A percentile compares a stretch with the other conserved stretches of the same genome.
These are phyloP conservation scores for Orthonevra nobilis DNA, from an alignment of 2,888 invertebrate species.

Conservation along the genomic window DNA sequence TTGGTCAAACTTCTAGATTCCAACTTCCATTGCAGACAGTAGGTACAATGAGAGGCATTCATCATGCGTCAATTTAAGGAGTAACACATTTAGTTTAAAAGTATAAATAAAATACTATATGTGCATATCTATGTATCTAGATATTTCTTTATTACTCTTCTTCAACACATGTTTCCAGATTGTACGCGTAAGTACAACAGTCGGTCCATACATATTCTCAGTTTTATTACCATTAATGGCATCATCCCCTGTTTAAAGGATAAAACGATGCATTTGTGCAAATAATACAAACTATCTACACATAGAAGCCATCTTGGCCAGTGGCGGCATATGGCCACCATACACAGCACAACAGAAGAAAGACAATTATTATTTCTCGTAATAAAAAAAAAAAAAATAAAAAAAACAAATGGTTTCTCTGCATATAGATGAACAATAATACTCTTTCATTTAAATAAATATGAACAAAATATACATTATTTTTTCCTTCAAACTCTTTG, in stretches of 20 bases:
- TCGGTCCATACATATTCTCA: constrained; percentile 6
- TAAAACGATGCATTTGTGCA: constrained; percentile 59
- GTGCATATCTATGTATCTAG: not conserved
- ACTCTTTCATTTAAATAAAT: constrained; percentile 67
- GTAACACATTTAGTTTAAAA: not conserved
- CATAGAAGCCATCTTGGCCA: constrained; percentile 15
- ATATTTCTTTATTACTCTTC: constrained; percentile 10
- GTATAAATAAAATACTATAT: constrained; percentile 2
- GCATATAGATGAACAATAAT: constrained; percentile 59
- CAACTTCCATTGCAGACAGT: too few species aligned
- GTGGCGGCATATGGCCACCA: constrained; percentile 54
- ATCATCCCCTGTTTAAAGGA: constrained; percentile 52
- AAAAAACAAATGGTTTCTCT: constrained; percentile 28
- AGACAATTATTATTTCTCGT: constrained; percentile 43
- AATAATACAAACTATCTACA: constrained; percentile 46
- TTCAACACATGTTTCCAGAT: constrained; percentile 30
- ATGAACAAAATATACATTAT: constrained; percentile 58
- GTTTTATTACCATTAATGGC: constrained; percentile 53
- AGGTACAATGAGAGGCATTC: too few species aligned
- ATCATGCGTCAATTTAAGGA: not conserved
- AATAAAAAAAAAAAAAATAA: constrained; percentile 33
- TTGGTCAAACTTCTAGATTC: too few species aligned
- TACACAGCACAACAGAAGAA: constrained; percentile 22
- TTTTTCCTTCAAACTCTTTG: constrained; percentile 53
- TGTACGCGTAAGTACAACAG: constrained; percentile 18